These are phyloP conservation scores for Brachypalpus laphriformis DNA, from an alignment of 2,888 invertebrate genomes.

Conservation along the genomic window DNA sequence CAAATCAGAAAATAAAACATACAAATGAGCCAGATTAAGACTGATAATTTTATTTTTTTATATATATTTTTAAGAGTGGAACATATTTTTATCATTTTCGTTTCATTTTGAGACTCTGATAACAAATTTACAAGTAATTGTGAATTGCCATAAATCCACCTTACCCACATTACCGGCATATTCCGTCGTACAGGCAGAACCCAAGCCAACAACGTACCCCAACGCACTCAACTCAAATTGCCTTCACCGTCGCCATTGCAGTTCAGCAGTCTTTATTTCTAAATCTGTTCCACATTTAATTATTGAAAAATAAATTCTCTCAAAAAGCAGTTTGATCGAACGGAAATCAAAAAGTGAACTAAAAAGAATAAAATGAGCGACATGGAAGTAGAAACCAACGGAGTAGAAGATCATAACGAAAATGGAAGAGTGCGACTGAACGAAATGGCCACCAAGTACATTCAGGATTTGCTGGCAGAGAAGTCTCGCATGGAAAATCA, in stretches of 20 bases:
- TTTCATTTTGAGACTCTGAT: too few species aligned
- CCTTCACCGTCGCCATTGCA: conserved; percentile 31
- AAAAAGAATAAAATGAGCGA: conserved; percentile 50
- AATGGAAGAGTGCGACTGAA: conserved; percentile 79
- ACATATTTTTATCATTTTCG: too few species aligned
- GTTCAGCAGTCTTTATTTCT: not conserved
- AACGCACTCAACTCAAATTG: conserved; percentile 43
- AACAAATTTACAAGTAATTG: not conserved
- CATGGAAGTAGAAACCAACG: conserved; percentile 77
- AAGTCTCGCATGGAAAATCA: conserved; percentile 81
- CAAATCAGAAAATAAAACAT: too few species aligned
- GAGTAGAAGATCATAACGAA: conserved; percentile 79
- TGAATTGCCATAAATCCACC: not conserved
- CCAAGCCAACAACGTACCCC: conserved; percentile 36
- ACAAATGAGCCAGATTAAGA: too few species aligned
- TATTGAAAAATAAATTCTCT: not conserved
- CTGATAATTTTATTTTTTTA: too few species aligned
- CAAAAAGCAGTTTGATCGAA: not conserved
- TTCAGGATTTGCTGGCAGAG: conserved; percentile 81
- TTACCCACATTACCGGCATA: conserved; percentile 34
- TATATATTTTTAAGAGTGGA: too few species aligned
- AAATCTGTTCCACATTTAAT: not conserved
- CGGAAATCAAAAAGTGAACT: not conserved
- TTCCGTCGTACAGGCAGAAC: not conserved
- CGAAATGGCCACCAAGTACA: conserved; percentile 80